Evolutionary conservation across 2,888 invertebrate genomes (phyloP).

Genomic region (Slavum lentiscoides): DNA sequence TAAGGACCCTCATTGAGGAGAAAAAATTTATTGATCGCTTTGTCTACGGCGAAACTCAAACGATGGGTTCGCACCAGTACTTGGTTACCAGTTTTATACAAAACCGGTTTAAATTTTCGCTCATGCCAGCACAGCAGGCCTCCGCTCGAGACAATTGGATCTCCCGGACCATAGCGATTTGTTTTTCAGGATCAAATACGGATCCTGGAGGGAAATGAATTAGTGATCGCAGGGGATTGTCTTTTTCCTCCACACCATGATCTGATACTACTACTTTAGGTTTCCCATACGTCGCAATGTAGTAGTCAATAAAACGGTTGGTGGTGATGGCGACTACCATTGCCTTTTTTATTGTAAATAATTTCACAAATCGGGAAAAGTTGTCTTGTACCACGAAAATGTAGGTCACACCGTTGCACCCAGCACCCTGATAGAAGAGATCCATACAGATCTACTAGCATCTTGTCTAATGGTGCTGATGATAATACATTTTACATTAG

Average conservation of each 20-base stretch:
- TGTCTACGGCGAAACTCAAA: not conserved
- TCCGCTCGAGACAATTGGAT: not conserved
- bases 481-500: not conserved
- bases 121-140: not conserved
- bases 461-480: not conserved
- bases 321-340: not conserved
- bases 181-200: not conserved
- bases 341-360: not conserved
- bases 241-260: not conserved
- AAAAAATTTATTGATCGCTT: not conserved
- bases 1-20: not conserved
- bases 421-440: not conserved
- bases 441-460: constrained; percentile 3
- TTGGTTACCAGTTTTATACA: not conserved
- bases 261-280: not conserved
- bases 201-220: not conserved
- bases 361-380: not conserved
- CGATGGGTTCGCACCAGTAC: not conserved
- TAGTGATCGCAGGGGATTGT: not conserved
- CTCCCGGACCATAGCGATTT: not conserved
- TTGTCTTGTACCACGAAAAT: not conserved
- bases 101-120: not conserved
- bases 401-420: not conserved
- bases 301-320: not conserved
- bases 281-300: not conserved